Evolutionary conservation across 2,113 vertebrate genomes (phyloP).

Genomic region (Progne subis): DNA sequence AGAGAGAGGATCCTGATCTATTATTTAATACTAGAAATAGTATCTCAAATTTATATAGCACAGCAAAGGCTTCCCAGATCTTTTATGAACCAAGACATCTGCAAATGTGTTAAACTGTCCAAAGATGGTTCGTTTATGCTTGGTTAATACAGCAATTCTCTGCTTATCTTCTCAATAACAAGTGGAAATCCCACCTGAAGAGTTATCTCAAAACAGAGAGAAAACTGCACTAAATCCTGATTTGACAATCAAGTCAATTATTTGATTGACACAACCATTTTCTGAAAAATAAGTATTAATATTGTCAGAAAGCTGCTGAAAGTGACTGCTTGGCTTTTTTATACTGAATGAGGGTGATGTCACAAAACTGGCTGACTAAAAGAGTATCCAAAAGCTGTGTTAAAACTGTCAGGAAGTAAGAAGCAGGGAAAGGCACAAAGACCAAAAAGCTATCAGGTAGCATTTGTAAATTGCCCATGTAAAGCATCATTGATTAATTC

Average conservation of each 20-base stretch:
- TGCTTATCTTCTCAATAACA: neutral
- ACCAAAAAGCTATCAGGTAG: neutral
- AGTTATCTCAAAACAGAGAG: neutral
- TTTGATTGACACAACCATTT: neutral
- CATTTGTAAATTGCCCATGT: neutral
- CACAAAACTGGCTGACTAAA: neutral
- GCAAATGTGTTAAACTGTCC: neutral
- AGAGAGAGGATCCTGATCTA: neutral
- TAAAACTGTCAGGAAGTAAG: neutral
- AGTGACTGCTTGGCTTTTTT: accelerated
- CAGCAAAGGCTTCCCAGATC: neutral
- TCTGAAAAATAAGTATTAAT: neutral
- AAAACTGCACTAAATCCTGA: neutral
- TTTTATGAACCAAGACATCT: neutral
- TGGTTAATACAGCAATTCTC: neutral
- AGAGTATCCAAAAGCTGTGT: neutral
- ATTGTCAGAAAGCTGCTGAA: neutral
- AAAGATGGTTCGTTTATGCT: neutral
- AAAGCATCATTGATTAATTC: slow-evolving; percentile 9
- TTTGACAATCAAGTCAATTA: neutral
- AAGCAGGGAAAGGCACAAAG: neutral
- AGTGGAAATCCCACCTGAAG: neutral
- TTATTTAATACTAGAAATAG: neutral
- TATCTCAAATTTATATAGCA: neutral
- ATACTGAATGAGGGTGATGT: neutral